A percentile compares a stretch with the other conserved stretches of the same genome.
These are phyloP conservation scores for Ptychochromis oligacanthus DNA, from an alignment of 2,113 vertebrate species.

Conservation along the genomic window DNA sequence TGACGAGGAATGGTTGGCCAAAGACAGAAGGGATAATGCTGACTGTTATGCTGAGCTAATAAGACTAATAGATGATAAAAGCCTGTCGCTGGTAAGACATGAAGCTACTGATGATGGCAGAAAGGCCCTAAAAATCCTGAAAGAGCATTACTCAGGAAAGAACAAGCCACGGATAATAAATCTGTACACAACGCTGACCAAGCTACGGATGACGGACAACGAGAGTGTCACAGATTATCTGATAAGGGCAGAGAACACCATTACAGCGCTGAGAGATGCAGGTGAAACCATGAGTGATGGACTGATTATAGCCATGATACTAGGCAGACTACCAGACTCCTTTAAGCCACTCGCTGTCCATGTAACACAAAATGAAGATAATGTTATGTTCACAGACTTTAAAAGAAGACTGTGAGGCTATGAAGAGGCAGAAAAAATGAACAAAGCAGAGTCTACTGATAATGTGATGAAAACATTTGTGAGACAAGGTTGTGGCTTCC, in stretches of 20 bases:
- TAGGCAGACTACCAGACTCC: too few relatives aligned
- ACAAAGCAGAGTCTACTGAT: background rate
- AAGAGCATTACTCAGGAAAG: background rate
- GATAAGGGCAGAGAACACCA: background rate
- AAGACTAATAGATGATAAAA: background rate
- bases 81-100: background rate
- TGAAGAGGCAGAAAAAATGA: conserved; percentile 28
- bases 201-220: background rate
- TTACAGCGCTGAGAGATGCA: background rate
- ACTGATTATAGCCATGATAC: too few relatives aligned
- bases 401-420: too few relatives aligned
- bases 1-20: too few relatives aligned
- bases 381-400: too few relatives aligned
- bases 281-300: too few relatives aligned
- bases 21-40: background rate
- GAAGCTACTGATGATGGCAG: background rate
- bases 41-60: background rate
- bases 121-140: background rate
- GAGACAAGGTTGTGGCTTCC: background rate
- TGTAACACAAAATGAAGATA: too few relatives aligned
- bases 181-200: background rate
- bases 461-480: conserved; percentile 48
- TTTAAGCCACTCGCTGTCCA: too few relatives aligned
- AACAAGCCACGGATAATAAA: background rate
- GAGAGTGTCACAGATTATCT: background rate